These are phyloP conservation scores for Okamejei kenojei DNA, from an alignment of 2,797 vertebrate genomes.

Conservation along the genomic window DNA sequence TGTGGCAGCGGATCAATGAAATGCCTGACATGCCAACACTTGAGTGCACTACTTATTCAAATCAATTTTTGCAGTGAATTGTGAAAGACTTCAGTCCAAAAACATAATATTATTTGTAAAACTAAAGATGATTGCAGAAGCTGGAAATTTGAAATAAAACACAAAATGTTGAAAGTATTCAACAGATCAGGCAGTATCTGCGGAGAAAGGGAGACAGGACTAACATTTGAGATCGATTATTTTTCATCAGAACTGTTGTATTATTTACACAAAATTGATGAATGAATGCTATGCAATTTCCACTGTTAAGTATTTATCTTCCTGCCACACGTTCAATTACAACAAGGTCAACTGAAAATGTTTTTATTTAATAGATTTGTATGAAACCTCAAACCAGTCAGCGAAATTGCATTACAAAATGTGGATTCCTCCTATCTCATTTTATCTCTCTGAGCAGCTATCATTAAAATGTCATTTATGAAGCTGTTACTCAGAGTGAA, in stretches of 20 bases:
- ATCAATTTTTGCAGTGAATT: not conserved
- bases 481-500: not conserved
- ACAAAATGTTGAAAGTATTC: too few species aligned
- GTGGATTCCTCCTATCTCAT: too few species aligned
- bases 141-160: too few species aligned
- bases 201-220: too few species aligned
- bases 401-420: not conserved
- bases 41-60: not conserved
- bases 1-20: not conserved
- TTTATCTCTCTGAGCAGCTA: too few species aligned
- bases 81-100: not conserved
- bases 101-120: too few species aligned
- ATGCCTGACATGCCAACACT: not conserved
- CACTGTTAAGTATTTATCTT: not conserved
- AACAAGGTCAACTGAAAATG: not conserved
- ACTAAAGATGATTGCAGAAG: too few species aligned
- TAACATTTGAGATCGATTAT: too few species aligned
- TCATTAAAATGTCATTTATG: not conserved
- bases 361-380: not conserved
- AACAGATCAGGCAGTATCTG: too few species aligned
- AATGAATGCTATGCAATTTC: not conserved
- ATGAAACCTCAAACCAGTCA: not conserved
- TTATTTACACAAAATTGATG: not conserved
- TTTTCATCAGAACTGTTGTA: too few species aligned
- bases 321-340: not conserved